Conservation (phyloP, 2,888 invertebrate genomes). For the Agrotis exclamationis region DNA sequence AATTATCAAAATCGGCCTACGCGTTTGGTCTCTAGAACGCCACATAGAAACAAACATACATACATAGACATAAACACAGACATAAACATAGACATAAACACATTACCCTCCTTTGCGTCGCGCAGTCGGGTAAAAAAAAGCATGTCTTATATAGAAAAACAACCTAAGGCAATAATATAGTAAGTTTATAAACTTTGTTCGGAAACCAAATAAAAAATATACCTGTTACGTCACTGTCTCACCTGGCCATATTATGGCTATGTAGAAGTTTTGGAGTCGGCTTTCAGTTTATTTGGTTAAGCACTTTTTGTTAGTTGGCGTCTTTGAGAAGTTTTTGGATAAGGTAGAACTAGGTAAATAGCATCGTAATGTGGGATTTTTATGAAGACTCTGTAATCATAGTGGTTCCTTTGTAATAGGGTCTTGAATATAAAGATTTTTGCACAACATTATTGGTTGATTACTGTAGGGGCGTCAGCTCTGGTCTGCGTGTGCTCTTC, state of each 20-base stretch:
- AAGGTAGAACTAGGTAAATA: neutral
- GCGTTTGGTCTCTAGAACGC: no score
- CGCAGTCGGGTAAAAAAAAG: no score
- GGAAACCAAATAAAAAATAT: constrained; percentile 23
- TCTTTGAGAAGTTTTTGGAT: constrained; percentile 9
- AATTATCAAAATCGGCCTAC: no score
- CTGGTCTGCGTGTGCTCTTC: no score
- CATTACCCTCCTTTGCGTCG: no score
- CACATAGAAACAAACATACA: no score
- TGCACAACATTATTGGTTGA: neutral
- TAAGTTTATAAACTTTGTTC: constrained; percentile 6
- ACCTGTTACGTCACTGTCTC: neutral
- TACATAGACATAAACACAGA: no score
- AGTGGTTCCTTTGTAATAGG: neutral
- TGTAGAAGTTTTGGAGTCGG: neutral
- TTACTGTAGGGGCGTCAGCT: no score
- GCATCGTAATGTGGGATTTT: constrained; percentile 13
- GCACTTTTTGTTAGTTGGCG: neutral
- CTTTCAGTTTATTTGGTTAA: neutral
- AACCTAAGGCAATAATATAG: neutral
- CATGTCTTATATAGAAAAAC: no score
- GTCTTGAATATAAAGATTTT: no score
- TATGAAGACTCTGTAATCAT: neutral
- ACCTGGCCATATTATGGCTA: neutral
- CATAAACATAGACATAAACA: no score